Conservation (phyloP, 2,888 invertebrate genomes). For the Cactoblastis cactorum region DNA sequence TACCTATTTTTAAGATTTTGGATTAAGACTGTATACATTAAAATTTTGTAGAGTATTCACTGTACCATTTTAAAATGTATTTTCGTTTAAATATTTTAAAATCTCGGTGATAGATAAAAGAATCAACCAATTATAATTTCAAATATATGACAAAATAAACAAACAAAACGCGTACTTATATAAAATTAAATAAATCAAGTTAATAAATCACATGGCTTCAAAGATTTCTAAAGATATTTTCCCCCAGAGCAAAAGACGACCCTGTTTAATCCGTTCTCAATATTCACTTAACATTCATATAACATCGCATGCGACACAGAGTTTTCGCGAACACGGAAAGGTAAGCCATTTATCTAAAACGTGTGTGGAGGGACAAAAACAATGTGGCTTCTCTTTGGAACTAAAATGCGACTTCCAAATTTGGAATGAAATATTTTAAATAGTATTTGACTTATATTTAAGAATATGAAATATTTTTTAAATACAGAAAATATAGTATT, state of each 20-base stretch:
- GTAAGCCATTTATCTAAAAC: conserved; percentile 46
- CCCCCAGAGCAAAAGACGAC: conserved; percentile 3
- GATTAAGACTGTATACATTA: too few species aligned
- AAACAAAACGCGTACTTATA: too few species aligned
- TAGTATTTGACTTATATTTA: too few species aligned
- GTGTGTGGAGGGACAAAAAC: conserved; percentile 32
- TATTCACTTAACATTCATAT: conserved; percentile 21
- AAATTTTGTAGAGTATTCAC: too few species aligned
- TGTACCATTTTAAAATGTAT: too few species aligned
- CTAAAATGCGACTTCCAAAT: conserved; percentile 13
- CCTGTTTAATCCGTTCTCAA: conserved; percentile 11
- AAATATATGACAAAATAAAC: not conserved
- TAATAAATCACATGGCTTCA: conserved; percentile 2
- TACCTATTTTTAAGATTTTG: too few species aligned
- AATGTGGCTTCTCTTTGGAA: conserved; percentile 20
- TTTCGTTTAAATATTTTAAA: too few species aligned
- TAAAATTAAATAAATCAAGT: not conserved
- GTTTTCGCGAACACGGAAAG: conserved; percentile 38
- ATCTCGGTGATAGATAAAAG: too few species aligned
- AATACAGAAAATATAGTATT: too few species aligned
- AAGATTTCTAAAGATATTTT: not conserved
- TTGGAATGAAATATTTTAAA: too few species aligned
- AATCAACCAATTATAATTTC: too few species aligned
- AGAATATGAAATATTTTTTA: too few species aligned
- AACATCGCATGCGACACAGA: conserved; percentile 33